Conservation (phyloP, 1,140 invertebrate species). For the Papilio machaon region DNA sequence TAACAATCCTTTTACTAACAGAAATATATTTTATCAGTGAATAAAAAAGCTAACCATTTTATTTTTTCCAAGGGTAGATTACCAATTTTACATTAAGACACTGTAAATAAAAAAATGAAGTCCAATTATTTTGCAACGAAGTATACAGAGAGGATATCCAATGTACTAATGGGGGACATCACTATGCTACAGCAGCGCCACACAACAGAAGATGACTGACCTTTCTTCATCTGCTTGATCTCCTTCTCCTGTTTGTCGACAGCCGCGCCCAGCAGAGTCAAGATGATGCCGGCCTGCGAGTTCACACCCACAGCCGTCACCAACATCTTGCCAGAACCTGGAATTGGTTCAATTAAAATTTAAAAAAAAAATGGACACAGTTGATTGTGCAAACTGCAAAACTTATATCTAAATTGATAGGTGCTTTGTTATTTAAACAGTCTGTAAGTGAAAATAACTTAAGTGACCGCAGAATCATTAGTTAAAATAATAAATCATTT, state of each 20-base stretch:
- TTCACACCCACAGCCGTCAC: conserved; percentile 99
- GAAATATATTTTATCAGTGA: not conserved
- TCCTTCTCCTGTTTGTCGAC: conserved; percentile 95
- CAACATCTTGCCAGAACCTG: conserved; percentile 99
- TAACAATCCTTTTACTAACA: not conserved
- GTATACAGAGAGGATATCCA: conserved; percentile 31
- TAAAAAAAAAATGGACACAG: not conserved
- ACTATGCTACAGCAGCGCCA: not conserved
- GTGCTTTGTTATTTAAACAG: no score
- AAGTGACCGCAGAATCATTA: no score
- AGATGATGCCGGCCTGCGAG: conserved; percentile 99
- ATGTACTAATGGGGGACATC: conserved; percentile 33
- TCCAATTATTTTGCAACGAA: not conserved
- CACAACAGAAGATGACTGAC: conserved; percentile 79
- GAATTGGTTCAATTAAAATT: conserved; percentile 29
- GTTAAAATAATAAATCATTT: no score
- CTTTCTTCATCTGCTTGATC: conserved; percentile 97
- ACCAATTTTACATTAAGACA: not conserved
- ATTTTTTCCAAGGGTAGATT: not conserved
- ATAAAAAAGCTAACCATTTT: not conserved
- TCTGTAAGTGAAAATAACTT: no score
- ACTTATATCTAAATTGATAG: no score
- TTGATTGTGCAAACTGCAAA: no score
- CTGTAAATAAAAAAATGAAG: not conserved
- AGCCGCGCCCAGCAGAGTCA: conserved; percentile 97